Conservation (phyloP, 2,113 vertebrate species). For the Verasper variegatus region DNA sequence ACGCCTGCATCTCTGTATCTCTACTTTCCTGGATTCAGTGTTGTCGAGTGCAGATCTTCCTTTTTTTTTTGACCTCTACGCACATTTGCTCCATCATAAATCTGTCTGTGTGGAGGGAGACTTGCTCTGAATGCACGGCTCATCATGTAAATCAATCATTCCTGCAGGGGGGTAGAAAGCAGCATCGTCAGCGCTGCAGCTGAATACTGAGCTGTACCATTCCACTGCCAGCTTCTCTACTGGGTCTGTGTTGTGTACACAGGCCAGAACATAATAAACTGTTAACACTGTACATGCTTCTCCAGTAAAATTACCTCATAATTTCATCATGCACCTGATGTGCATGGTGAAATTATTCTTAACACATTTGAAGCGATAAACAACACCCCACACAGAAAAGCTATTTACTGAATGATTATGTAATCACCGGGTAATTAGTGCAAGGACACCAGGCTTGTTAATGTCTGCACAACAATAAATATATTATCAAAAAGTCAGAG, state of each 20-base stretch:
- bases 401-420: neutral
- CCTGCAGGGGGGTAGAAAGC: neutral
- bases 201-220: conserved; percentile 28
- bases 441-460: neutral
- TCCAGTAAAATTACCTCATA: neutral
- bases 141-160: conserved; percentile 61
- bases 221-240: neutral
- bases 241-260: neutral
- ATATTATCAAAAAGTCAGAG: neutral
- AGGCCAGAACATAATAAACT: neutral
- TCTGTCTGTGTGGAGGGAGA: conserved; percentile 32
- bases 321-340: too few relatives aligned
- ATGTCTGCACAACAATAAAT: neutral
- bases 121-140: conserved; percentile 51
- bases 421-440: neutral
- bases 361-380: neutral
- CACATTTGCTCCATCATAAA: conserved; percentile 40
- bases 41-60: neutral
- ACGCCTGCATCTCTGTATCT: neutral
- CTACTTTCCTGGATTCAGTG: conserved; percentile 3
- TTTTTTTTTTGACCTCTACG: conserved; percentile 28
- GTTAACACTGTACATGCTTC: too few relatives aligned
- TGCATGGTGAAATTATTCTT: neutral
- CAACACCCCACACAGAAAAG: neutral
- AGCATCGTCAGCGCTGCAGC: too few relatives aligned